These are phyloP conservation scores for Aradophagus sp. DNA, from an alignment of 1,140 invertebrate genomes.

Conservation along the genomic window DNA sequence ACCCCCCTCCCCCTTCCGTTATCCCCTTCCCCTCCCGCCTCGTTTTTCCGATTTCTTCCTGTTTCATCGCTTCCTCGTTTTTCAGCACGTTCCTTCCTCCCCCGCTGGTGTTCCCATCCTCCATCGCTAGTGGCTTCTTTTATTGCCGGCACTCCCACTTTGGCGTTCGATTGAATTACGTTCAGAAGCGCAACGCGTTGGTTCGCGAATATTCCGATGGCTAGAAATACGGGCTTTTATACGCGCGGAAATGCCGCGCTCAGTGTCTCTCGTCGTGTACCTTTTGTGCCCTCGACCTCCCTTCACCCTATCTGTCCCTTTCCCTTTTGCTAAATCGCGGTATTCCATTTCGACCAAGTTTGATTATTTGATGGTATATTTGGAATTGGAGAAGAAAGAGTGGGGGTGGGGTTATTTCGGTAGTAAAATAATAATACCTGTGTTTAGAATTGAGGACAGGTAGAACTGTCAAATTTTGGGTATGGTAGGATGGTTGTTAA, in stretches of 20 bases:
- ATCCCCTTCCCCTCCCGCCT: too few species aligned
- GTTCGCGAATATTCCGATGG: conserved; percentile 42
- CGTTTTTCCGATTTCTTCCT: background rate
- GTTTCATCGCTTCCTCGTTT: conserved; percentile 62
- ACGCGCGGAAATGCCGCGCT: conserved; percentile 23
- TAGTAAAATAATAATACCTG: too few species aligned
- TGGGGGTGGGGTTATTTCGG: too few species aligned
- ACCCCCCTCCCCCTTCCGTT: too few species aligned
- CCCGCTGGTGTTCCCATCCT: conserved; percentile 12
- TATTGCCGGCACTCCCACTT: conserved; percentile 65
- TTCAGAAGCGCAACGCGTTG: conserved; percentile 45
- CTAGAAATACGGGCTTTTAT: conserved; percentile 24
- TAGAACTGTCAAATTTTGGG: too few species aligned
- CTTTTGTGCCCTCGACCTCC: conserved; percentile 10
- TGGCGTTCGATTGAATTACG: conserved; percentile 70
- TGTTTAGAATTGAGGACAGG: too few species aligned
- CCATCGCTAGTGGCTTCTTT: conserved; percentile 36
- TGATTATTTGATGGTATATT: too few species aligned
- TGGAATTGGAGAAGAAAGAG: too few species aligned
- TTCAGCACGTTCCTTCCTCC: conserved; percentile 14
- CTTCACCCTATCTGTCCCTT: conserved; percentile 1
- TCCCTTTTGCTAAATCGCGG: conserved; percentile 9
- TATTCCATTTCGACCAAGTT: conserved; percentile 15
- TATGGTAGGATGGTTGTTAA: too few species aligned
- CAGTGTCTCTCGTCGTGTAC: conserved; percentile 17